Evolutionary conservation across 2,797 vertebrate species (phyloP).

Genomic region (Clangula hyemalis): DNA sequence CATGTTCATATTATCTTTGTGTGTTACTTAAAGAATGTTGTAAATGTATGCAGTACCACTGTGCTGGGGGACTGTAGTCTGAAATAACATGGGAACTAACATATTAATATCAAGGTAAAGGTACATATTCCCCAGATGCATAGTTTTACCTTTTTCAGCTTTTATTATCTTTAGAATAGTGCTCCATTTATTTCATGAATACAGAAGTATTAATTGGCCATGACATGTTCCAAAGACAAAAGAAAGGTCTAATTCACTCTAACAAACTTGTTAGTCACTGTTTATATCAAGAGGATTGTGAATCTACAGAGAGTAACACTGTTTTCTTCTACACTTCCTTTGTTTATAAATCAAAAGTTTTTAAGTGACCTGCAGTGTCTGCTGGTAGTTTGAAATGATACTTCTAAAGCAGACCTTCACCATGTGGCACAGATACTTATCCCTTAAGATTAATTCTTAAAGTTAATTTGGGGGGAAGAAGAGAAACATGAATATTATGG

Average conservation of each 20-base stretch:
- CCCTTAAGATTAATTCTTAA: conserved; percentile 26
- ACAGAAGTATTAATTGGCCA: conserved; percentile 88
- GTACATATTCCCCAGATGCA: conserved; percentile 89
- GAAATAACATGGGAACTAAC: conserved; percentile 82
- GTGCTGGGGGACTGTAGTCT: conserved; percentile 84
- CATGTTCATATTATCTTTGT: conserved; percentile 82
- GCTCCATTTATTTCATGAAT: conserved; percentile 81
- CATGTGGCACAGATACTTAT: conserved; percentile 35
- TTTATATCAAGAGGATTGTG: conserved; percentile 84
- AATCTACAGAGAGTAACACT: conserved; percentile 80
- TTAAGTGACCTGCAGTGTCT: conserved; percentile 82
- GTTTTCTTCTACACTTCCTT: conserved; percentile 76
- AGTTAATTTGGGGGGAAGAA: background rate
- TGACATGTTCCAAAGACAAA: conserved; percentile 95
- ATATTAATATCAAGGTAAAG: conserved; percentile 90
- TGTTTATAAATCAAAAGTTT: conserved; percentile 84
- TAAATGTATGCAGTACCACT: conserved; percentile 83
- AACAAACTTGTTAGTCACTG: conserved; percentile 92
- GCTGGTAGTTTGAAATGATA: conserved; percentile 67
- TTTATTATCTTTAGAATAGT: conserved; percentile 87
- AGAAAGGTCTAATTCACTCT: conserved; percentile 95
- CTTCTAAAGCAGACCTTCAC: conserved; percentile 51
- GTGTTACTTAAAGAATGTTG: conserved; percentile 75
- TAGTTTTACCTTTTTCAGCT: conserved; percentile 88
- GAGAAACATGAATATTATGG: background rate